These are phyloP conservation scores for Syrmaticus mikado DNA, from an alignment of 2,113 vertebrate species.

Conservation along the genomic window DNA sequence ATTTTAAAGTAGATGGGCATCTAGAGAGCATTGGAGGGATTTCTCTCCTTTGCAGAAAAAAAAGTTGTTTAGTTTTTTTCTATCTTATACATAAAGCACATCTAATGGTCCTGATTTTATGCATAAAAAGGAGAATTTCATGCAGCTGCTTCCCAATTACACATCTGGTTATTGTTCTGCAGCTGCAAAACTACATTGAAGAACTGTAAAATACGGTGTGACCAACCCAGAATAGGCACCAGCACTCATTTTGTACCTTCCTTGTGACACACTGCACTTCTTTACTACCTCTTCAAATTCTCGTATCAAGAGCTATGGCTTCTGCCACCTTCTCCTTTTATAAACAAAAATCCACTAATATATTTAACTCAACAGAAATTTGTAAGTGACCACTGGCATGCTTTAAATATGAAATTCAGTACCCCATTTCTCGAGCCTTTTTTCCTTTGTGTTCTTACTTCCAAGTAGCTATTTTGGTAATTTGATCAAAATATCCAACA, in stretches of 20 bases:
- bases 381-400: neutral
- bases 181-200: constrained; percentile 63
- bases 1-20: constrained; percentile 66
- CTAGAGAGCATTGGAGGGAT: constrained; percentile 56
- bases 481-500: constrained; percentile 83
- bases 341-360: neutral
- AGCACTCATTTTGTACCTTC: constrained; percentile 4
- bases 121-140: constrained; percentile 57
- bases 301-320: neutral
- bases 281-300: neutral
- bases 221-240: constrained; percentile 54
- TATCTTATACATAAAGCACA: constrained; percentile 38
- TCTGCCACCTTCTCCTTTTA: neutral
- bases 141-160: constrained; percentile 66
- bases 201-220: constrained; percentile 30
- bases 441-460: constrained; percentile 56
- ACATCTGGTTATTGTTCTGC: constrained; percentile 67
- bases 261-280: neutral
- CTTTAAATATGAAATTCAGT: constrained; percentile 15
- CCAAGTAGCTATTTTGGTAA: constrained; percentile 70
- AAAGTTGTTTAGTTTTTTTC: constrained; percentile 50
- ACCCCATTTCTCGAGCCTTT: constrained; percentile 2
- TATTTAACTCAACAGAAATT: constrained; percentile 30
- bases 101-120: constrained; percentile 54
- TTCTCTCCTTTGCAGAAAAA: constrained; percentile 55